Percentiles rank a stretch among this genome's conserved stretches.
These are phyloP conservation scores for Odontomachus brunneus DNA, from an alignment of 1,140 invertebrate genomes.

Conservation along the genomic window DNA sequence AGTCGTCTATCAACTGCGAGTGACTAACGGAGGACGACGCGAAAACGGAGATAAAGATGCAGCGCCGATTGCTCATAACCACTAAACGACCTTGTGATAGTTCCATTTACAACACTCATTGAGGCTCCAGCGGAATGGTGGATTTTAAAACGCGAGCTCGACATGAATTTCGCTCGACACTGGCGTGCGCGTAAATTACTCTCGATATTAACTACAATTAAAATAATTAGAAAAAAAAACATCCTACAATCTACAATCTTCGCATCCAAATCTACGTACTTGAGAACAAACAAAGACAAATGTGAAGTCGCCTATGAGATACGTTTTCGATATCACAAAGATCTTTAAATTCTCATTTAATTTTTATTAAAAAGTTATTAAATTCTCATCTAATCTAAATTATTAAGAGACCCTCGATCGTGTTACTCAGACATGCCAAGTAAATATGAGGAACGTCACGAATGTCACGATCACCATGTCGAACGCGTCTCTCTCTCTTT, in stretches of 20 bases:
- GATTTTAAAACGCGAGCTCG: not conserved
- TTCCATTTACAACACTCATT: slow-evolving; percentile 45
- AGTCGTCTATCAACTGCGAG: slow-evolving; percentile 44
- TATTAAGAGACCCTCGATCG: too few relatives aligned
- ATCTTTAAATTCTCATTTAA: too few relatives aligned
- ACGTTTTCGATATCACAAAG: too few relatives aligned
- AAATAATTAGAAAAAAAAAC: not conserved
- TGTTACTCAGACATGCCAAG: too few relatives aligned
- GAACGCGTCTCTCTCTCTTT: too few relatives aligned
- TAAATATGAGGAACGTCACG: too few relatives aligned
- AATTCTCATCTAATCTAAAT: too few relatives aligned
- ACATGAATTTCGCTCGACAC: not conserved
- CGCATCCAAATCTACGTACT: not conserved
- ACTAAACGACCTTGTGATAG: slow-evolving; percentile 55
- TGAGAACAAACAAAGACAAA: not conserved
- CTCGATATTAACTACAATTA: too few relatives aligned
- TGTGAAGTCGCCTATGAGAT: too few relatives aligned
- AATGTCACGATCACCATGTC: too few relatives aligned
- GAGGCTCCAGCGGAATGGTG: not conserved
- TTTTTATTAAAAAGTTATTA: too few relatives aligned
- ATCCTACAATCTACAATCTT: not conserved
- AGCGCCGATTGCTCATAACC: slow-evolving; percentile 18
- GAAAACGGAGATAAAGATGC: slow-evolving; percentile 50
- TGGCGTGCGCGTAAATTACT: not conserved
- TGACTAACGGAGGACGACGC: slow-evolving; percentile 42